phyloP scores from a whole-genome alignment of 2,113 vertebrate species.

The Sylvilagus bachmani region DNA sequence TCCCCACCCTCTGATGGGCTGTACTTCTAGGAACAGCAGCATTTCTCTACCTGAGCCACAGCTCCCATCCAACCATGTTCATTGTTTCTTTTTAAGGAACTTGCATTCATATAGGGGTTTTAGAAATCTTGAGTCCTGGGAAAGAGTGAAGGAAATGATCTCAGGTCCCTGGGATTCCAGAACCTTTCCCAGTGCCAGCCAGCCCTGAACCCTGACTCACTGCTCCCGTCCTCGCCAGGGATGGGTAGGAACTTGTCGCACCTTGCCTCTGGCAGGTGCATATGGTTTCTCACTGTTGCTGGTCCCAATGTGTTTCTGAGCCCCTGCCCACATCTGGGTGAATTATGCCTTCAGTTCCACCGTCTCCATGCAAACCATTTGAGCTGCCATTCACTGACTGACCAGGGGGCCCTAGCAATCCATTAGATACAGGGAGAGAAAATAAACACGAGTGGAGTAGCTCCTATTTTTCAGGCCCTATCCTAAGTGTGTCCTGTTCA shows the following conservation, averaged over 20 bases:
- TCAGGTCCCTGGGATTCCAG: slow-evolving; percentile 6
- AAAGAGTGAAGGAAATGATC: not conserved
- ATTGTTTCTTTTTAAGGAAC: not conserved
- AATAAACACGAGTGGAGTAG: not conserved
- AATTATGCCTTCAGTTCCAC: not conserved
- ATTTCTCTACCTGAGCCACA: not conserved
- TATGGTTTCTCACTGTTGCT: not conserved
- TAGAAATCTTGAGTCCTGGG: slow-evolving; percentile 25
- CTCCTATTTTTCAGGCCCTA: not conserved
- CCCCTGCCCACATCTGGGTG: not conserved
- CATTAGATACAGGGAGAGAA: not conserved
- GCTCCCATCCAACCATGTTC: not conserved
- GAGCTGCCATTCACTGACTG: not conserved
- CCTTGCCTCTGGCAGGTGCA: too few relatives aligned
- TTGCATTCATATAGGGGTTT: not conserved
- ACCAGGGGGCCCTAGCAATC: not conserved
- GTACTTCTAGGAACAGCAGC: not conserved
- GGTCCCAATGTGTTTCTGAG: not conserved
- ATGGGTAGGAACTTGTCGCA: too few relatives aligned
- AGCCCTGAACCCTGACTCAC: rapidly evolving
- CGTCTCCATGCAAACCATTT: not conserved
- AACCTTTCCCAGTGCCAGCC: not conserved
- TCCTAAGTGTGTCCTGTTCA: not conserved
- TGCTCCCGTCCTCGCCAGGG: not conserved
- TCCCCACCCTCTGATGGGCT: not conserved